phyloP scores from a whole-genome alignment of 2,888 invertebrate genomes.

The Pterostichus madidus region DNA sequence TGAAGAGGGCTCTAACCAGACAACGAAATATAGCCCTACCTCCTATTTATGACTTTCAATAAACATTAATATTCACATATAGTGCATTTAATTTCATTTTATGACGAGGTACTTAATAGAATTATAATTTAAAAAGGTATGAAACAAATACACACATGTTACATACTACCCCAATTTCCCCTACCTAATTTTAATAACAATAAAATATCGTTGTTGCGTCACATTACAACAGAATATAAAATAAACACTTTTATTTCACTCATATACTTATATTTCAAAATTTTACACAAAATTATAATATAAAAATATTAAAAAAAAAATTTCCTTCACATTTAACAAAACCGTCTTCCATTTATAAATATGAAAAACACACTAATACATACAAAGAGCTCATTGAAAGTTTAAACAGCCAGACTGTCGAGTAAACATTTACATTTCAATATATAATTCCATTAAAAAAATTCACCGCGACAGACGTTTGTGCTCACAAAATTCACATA shows the following conservation, averaged over 20 bases:
- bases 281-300: neutral
- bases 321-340: neutral
- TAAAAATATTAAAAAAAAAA: neutral
- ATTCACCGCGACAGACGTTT: slow-evolving; percentile 31
- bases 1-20: too few species aligned
- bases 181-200: slow-evolving; percentile 32
- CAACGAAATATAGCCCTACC: too few species aligned
- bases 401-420: slow-evolving; percentile 45
- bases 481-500: neutral
- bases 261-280: neutral
- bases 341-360: neutral
- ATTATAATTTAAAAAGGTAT: too few species aligned
- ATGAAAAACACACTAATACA: slow-evolving; percentile 13
- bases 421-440: slow-evolving; percentile 52
- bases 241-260: neutral
- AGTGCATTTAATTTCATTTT: too few species aligned
- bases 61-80: too few species aligned
- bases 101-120: too few species aligned
- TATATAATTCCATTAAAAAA: slow-evolving; percentile 54
- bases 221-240: neutral
- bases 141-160: slow-evolving; percentile 9
- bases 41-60: too few species aligned
- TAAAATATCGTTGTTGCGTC: slow-evolving; percentile 36
- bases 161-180: neutral
- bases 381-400: slow-evolving; percentile 32